Evolutionary conservation across 2,113 vertebrate genomes (phyloP).

Genomic region (Mormoops blainvillei): DNA sequence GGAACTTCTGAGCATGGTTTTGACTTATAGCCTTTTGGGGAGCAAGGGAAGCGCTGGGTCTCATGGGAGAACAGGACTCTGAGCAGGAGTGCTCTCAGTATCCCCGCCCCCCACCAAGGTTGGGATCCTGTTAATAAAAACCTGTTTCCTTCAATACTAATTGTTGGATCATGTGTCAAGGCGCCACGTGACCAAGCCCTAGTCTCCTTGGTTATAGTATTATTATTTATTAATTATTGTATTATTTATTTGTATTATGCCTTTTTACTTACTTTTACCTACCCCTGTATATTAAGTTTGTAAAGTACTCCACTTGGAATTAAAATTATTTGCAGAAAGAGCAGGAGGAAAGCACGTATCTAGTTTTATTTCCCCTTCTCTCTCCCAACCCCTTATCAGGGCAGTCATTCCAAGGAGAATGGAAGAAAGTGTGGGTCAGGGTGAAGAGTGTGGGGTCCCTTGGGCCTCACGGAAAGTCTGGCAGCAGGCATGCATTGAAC

Average conservation of each 20-base stretch:
- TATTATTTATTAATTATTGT: neutral
- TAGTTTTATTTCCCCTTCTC: neutral
- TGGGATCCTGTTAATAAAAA: no score
- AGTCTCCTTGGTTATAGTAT: no score
- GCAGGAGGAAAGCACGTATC: neutral
- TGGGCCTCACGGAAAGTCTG: neutral
- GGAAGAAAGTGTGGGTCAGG: neutral
- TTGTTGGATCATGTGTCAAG: no score
- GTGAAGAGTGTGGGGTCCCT: neutral
- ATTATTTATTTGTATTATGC: neutral
- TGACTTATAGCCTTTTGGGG: no score
- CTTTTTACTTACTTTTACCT: neutral
- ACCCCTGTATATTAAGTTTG: neutral
- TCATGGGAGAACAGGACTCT: no score
- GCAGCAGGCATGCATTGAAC: neutral
- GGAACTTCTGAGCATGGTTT: no score
- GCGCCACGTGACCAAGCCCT: no score
- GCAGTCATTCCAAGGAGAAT: neutral
- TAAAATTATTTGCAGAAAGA: neutral
- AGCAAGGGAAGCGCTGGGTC: no score
- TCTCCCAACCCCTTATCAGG: neutral
- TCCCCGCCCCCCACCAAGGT: no score
- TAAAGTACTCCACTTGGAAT: neutral
- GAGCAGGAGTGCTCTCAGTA: no score
- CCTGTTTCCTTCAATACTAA: no score